A percentile compares a stretch with the other conserved stretches of the same genome.
Conservation (phyloP, 2,797 vertebrate species). For the Typhlichthys subterraneus region DNA sequence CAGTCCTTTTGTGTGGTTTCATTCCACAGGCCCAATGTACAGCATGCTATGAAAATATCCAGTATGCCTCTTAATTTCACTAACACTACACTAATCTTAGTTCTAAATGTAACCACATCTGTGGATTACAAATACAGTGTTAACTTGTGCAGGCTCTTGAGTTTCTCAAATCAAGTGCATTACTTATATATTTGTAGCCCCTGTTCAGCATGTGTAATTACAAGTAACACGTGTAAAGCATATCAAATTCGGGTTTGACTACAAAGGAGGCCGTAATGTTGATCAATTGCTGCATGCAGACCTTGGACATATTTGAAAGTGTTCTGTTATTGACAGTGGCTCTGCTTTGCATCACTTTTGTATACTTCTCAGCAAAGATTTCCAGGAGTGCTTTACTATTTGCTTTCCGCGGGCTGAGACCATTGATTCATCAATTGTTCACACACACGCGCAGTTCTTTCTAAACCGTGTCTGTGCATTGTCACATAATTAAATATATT, state of each 20-base stretch:
- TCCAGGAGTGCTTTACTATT: constrained; percentile 13
- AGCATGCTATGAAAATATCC: neutral
- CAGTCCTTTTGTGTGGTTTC: neutral
- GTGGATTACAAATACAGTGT: neutral
- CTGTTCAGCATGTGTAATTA: neutral
- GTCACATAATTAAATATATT: constrained; percentile 30
- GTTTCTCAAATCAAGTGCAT: neutral
- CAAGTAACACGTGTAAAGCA: constrained; percentile 10
- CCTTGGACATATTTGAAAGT: constrained; percentile 38
- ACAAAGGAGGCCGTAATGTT: constrained; percentile 18
- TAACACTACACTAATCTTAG: neutral
- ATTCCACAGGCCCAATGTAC: neutral
- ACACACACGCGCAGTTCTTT: constrained; percentile 14
- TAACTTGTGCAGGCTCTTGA: neutral
- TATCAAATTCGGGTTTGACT: constrained; percentile 10
- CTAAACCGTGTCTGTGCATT: constrained; percentile 32
- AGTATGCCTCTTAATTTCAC: neutral
- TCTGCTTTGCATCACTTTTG: constrained; percentile 50
- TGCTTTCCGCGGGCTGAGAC: constrained; percentile 11
- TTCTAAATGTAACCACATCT: neutral
- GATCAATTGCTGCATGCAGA: constrained; percentile 32
- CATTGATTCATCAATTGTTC: constrained; percentile 34
- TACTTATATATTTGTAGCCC: neutral
- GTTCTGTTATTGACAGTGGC: constrained; percentile 28
- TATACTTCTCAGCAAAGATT: constrained; percentile 24